Percentiles rank a stretch among this genome's conserved stretches.
Evolutionary conservation across 1,140 invertebrate genomes (phyloP).

Genomic region (Papilio helenus): DNA sequence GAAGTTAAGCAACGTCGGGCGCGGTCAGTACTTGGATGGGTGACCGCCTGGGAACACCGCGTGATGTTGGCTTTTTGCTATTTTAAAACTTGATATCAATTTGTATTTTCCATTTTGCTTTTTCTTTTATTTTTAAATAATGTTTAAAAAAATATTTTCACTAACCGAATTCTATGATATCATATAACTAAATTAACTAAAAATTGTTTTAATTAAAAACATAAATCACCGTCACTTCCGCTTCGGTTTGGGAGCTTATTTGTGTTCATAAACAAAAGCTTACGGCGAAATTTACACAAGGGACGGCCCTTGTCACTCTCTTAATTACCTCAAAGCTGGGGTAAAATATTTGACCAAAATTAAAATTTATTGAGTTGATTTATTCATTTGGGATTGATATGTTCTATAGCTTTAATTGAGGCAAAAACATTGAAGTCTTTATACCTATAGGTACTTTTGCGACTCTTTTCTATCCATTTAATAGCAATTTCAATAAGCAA

Average conservation of each 20-base stretch:
- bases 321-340: constrained; percentile 1
- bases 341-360: constrained; percentile 6
- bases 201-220: neutral
- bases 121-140: too few species aligned
- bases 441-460: too few species aligned
- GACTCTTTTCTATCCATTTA: too few species aligned
- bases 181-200: too few species aligned
- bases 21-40: constrained; percentile 32
- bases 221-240: constrained; percentile 17
- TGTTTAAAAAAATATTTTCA: too few species aligned
- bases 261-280: constrained; percentile 8
- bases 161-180: too few species aligned
- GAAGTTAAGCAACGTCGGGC: constrained; percentile 28
- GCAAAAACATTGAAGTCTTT: too few species aligned
- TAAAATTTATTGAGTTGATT: neutral
- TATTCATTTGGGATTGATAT: neutral
- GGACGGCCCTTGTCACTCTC: neutral
- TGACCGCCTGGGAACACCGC: constrained; percentile 32
- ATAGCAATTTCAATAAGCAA: too few species aligned
- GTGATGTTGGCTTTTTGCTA: too few species aligned
- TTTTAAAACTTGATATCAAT: too few species aligned
- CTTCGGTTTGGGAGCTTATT: constrained; percentile 10
- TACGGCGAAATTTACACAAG: neutral
- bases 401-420: too few species aligned
- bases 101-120: too few species aligned